Evolutionary conservation across 1,140 invertebrate genomes (phyloP).

Genomic region (Liolophura sinensis): DNA sequence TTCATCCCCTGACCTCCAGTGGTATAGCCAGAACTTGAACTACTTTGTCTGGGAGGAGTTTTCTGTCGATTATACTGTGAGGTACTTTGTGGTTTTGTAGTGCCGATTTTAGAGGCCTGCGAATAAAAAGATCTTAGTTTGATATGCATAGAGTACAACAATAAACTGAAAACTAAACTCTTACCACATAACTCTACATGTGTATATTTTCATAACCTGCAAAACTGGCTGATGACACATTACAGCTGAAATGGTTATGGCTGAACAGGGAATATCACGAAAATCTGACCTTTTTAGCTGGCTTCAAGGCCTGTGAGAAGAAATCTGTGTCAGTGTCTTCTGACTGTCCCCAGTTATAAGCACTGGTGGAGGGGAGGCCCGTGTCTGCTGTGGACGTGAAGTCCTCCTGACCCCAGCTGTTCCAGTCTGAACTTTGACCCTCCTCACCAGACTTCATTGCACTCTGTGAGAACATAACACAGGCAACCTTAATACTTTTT

Average conservation of each 20-base stretch:
- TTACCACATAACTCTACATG: neutral
- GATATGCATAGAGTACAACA: neutral
- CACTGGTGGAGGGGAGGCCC: slow-evolving; percentile 36
- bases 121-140: neutral
- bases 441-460: slow-evolving; percentile 65
- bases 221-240: neutral
- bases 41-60: too few relatives aligned
- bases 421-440: slow-evolving; percentile 73
- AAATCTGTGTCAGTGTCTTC: slow-evolving; percentile 28
- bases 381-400: slow-evolving; percentile 59
- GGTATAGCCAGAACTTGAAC: too few relatives aligned
- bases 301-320: slow-evolving; percentile 31
- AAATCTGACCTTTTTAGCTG: slow-evolving; percentile 7
- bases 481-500: slow-evolving; percentile 11
- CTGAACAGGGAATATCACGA: neutral
- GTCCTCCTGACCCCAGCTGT: slow-evolving; percentile 74
- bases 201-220: too few relatives aligned
- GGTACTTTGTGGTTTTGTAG: neutral
- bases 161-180: neutral
- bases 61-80: too few relatives aligned
- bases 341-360: slow-evolving; percentile 47
- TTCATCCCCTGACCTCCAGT: too few relatives aligned
- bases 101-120: neutral
- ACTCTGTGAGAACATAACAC: slow-evolving; percentile 24
- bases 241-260: too few relatives aligned